Conservation (phyloP, 2,888 invertebrate species). For the Drosophila phalerata region DNA sequence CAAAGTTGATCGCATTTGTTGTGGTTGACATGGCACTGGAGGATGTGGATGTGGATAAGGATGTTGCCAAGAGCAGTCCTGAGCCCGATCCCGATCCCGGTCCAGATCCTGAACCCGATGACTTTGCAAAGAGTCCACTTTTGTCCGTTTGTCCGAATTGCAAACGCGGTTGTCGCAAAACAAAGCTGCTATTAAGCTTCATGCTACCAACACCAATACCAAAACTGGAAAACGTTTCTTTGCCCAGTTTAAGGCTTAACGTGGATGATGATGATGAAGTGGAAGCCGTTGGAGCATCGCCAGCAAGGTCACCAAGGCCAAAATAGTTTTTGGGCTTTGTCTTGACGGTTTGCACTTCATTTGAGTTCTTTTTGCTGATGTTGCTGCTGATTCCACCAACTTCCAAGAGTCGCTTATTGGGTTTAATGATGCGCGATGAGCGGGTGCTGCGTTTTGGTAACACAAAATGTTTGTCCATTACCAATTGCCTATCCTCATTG, state of each 20-base stretch:
- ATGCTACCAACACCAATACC: slow-evolving; percentile 21
- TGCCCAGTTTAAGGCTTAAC: slow-evolving; percentile 24
- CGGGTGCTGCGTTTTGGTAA: slow-evolving; percentile 93
- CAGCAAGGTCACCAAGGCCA: slow-evolving; percentile 62
- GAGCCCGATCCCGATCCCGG: background rate
- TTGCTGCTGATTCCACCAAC: slow-evolving; percentile 86
- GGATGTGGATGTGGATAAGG: slow-evolving; percentile 28
- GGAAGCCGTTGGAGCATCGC: slow-evolving; percentile 25
- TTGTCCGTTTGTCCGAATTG: slow-evolving; percentile 79
- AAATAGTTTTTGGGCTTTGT: slow-evolving; percentile 76
- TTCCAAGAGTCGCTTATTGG: slow-evolving; percentile 93
- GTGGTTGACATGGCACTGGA: slow-evolving; percentile 57
- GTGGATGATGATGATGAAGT: slow-evolving; percentile 19
- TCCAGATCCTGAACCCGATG: too few species aligned
- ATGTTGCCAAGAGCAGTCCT: slow-evolving; percentile 31
- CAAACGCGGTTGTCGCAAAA: slow-evolving; percentile 83
- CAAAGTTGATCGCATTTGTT: slow-evolving; percentile 53
- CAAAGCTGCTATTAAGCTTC: slow-evolving; percentile 73
- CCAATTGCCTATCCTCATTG: slow-evolving; percentile 68
- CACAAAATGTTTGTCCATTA: slow-evolving; percentile 87
- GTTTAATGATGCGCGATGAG: slow-evolving; percentile 94
- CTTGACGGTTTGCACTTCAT: slow-evolving; percentile 36
- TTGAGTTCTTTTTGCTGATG: slow-evolving; percentile 67
- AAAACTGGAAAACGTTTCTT: slow-evolving; percentile 53
- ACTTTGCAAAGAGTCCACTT: slow-evolving; percentile 37